These are phyloP conservation scores for Torymus auratus DNA, from an alignment of 2,888 invertebrate genomes.

Conservation along the genomic window DNA sequence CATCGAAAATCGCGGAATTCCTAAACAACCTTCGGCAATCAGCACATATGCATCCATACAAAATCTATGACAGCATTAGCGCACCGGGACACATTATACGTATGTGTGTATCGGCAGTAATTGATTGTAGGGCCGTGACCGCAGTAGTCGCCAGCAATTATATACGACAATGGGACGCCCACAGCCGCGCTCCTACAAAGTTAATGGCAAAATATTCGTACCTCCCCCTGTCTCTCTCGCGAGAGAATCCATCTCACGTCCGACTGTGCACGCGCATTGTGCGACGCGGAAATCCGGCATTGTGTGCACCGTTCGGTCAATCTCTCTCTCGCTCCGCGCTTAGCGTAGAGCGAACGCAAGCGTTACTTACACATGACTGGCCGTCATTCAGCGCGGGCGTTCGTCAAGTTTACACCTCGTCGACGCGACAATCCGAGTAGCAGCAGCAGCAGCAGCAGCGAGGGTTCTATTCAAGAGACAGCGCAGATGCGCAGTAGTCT, in stretches of 20 bases:
- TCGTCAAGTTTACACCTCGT: slow-evolving; percentile 41
- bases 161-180: too few species aligned
- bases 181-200: slow-evolving; percentile 58
- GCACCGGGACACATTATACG: too few species aligned
- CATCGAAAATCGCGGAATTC: too few species aligned
- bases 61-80: too few species aligned
- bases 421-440: background rate
- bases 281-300: slow-evolving; percentile 24
- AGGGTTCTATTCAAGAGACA: background rate
- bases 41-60: too few species aligned
- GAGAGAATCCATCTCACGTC: slow-evolving; percentile 12
- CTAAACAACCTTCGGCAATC: too few species aligned
- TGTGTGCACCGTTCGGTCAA: slow-evolving; percentile 7
- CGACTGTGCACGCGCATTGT: background rate
- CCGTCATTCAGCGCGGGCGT: slow-evolving; percentile 23
- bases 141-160: too few species aligned
- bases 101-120: too few species aligned
- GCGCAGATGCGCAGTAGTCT: background rate
- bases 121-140: too few species aligned
- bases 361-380: slow-evolving; percentile 46
- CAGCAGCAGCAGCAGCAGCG: slow-evolving; percentile 19
- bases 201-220: slow-evolving; percentile 61
- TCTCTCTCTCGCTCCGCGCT: slow-evolving; percentile 23
- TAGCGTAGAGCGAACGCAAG: background rate
- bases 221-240: background rate